phyloP scores from a whole-genome alignment of 2,888 invertebrate genomes.

The Dilophus febrilis region DNA sequence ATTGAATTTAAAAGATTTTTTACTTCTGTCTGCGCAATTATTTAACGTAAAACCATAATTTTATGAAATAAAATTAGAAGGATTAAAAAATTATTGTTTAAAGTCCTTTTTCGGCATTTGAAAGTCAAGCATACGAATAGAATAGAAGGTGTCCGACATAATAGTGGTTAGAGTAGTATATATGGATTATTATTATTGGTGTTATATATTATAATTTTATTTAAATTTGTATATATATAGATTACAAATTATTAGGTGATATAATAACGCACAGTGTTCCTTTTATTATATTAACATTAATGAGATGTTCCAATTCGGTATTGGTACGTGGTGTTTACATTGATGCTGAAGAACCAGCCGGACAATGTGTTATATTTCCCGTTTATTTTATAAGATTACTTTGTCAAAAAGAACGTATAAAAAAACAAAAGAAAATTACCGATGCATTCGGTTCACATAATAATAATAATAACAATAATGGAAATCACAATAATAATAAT shows the following conservation, averaged over 20 bases:
- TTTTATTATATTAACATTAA: slow-evolving; percentile 51
- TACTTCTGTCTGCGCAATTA: too few species aligned
- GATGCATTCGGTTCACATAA: slow-evolving; percentile 8
- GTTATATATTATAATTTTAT: too few species aligned
- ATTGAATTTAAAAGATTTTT: too few species aligned
- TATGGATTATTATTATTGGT: too few species aligned
- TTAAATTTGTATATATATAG: too few species aligned
- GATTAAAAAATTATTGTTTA: too few species aligned
- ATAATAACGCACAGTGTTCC: slow-evolving; percentile 66
- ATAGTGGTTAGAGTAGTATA: too few species aligned
- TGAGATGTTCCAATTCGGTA: slow-evolving; percentile 75
- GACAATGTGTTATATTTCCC: slow-evolving; percentile 68
- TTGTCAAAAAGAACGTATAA: slow-evolving; percentile 49
- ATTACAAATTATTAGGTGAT: slow-evolving; percentile 54
- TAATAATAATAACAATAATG: not conserved
- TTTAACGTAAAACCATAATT: too few species aligned
- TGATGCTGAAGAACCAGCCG: slow-evolving; percentile 68
- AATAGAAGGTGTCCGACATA: too few species aligned
- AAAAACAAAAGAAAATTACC: slow-evolving; percentile 35
- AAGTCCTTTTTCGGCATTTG: too few species aligned
- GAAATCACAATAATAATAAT: not conserved
- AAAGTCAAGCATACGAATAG: too few species aligned
- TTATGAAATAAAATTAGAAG: too few species aligned
- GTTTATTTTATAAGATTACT: slow-evolving; percentile 66
- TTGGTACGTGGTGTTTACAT: slow-evolving; percentile 76